phyloP scores from a whole-genome alignment of 1,140 invertebrate species.

The Neelides sp. region DNA sequence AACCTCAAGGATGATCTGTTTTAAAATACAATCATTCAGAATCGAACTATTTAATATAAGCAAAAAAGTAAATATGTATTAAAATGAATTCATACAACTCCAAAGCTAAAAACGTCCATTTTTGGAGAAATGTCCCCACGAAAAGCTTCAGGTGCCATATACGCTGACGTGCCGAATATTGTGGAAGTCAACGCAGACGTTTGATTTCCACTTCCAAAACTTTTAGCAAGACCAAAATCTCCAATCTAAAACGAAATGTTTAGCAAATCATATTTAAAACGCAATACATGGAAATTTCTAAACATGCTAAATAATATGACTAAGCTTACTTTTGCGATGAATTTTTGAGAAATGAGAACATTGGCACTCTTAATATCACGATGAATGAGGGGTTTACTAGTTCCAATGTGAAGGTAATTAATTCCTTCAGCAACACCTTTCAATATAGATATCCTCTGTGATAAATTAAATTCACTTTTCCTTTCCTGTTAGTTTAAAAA shows the following conservation, averaged over 20 bases:
- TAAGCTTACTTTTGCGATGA: conserved; percentile 47
- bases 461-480: conserved; percentile 39
- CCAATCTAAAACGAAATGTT: conserved; percentile 43
- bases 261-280: neutral
- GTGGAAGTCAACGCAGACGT: conserved; percentile 38
- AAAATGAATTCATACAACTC: conserved; percentile 44
- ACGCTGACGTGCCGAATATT: conserved; percentile 54
- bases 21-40: conserved; percentile 2
- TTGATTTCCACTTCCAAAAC: conserved; percentile 37
- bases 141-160: conserved; percentile 63
- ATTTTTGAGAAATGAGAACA: conserved; percentile 50
- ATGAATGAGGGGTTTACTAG: conserved; percentile 48
- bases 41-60: neutral
- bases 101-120: conserved; percentile 63
- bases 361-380: conserved; percentile 65
- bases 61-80: no score
- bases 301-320: conserved; percentile 8
- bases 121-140: conserved; percentile 55
- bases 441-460: conserved; percentile 45
- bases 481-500: neutral
- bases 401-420: conserved; percentile 48
- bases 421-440: conserved; percentile 48
- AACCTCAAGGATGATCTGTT: conserved; percentile 51
- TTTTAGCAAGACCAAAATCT: conserved; percentile 57
- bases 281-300: neutral